These are phyloP conservation scores for Drosophila putrida DNA, from an alignment of 2,888 invertebrate genomes.

Conservation along the genomic window DNA sequence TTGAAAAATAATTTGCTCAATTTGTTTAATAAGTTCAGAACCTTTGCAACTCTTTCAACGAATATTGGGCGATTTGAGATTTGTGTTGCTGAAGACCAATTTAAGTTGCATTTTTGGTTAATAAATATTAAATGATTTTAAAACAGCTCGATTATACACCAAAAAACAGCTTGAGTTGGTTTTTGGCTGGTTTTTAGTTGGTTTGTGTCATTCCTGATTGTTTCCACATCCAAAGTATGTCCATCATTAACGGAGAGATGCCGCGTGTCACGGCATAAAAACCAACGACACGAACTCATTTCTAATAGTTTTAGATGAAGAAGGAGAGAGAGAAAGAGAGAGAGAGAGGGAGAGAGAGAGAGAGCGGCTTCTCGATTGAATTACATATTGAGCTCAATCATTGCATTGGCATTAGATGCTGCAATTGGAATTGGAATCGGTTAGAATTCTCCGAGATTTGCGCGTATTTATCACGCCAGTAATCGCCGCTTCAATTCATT, in stretches of 20 bases:
- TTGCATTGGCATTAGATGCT: constrained; percentile 61
- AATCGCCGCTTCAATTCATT: constrained; percentile 81
- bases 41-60: no score
- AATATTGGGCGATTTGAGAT: no score
- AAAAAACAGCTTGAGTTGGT: no score
- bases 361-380: constrained; percentile 65
- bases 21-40: no score
- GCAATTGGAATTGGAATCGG: constrained; percentile 33
- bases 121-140: no score
- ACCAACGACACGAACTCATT: neutral
- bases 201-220: no score
- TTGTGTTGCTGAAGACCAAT: no score
- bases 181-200: no score
- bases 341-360: neutral
- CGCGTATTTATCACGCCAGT: constrained; percentile 82
- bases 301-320: neutral
- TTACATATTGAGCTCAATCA: constrained; percentile 58
- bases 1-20: no score
- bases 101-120: no score
- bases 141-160: no score
- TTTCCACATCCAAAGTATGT: no score
- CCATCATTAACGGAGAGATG: neutral
- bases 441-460: constrained; percentile 48
- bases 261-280: neutral
- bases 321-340: neutral